phyloP scores from a whole-genome alignment of 2,113 vertebrate species.

The Cyrtonyx montezumae region DNA sequence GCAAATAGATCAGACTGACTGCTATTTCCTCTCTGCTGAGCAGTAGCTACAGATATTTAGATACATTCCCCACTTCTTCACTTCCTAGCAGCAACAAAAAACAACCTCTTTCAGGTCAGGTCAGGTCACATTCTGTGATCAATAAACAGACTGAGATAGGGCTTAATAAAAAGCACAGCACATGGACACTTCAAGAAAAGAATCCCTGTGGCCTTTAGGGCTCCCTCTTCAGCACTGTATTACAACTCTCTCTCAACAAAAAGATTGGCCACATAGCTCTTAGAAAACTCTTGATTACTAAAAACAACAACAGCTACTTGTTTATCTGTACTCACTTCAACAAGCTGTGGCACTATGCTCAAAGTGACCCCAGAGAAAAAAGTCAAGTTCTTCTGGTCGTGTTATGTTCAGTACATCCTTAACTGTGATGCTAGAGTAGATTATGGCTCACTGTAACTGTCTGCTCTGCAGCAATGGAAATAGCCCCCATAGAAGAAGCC shows the following conservation, averaged over 20 bases:
- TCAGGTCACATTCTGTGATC: background rate
- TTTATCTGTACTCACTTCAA: background rate
- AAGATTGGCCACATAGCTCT: background rate
- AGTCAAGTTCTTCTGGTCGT: background rate
- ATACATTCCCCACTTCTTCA: background rate
- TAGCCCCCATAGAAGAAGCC: background rate
- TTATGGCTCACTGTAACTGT: background rate
- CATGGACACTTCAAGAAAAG: background rate
- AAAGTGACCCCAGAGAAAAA: background rate
- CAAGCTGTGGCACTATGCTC: background rate
- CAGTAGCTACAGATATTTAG: background rate
- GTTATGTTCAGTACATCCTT: accelerated
- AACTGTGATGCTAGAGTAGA: background rate
- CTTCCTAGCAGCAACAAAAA: background rate
- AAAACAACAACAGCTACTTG: background rate
- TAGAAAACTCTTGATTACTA: background rate
- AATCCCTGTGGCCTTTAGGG: background rate
- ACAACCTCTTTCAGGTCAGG: background rate
- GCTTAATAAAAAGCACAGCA: background rate
- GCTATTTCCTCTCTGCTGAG: background rate
- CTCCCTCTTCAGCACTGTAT: background rate
- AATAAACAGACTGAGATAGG: background rate
- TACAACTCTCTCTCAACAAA: background rate
- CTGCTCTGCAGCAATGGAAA: background rate
- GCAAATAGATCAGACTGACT: background rate